Conservation (phyloP, 2,888 invertebrate genomes). For the Sussaba pulchella region DNA sequence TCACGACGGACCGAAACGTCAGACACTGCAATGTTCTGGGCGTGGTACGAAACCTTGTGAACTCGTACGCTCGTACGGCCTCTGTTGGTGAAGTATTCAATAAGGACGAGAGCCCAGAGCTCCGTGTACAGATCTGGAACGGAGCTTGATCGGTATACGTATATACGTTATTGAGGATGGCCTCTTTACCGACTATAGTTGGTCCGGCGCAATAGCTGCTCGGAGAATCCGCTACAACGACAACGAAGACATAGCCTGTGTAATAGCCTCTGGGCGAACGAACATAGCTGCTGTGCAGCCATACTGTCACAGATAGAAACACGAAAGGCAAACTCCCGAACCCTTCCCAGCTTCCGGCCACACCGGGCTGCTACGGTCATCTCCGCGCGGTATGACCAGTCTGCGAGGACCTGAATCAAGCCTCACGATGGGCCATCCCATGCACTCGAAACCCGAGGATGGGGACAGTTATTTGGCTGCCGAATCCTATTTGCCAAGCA, state of each 20-base stretch:
- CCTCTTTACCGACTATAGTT: neutral
- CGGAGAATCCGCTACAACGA: conserved; percentile 22
- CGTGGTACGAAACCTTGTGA: neutral
- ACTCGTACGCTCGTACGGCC: neutral
- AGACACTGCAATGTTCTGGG: neutral
- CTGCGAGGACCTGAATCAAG: conserved; percentile 34
- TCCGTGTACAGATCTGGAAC: neutral
- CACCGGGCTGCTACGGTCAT: conserved; percentile 17
- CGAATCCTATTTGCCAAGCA: conserved; percentile 78
- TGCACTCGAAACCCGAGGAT: conserved; percentile 14
- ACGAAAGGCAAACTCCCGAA: conserved; percentile 13
- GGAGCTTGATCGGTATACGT: neutral
- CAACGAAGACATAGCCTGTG: conserved; percentile 1
- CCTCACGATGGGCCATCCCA: conserved; percentile 35
- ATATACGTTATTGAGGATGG: conserved; percentile 1
- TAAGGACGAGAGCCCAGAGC: neutral
- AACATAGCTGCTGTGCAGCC: neutral
- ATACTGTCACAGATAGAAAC: conserved; percentile 9
- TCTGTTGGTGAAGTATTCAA: conserved; percentile 1
- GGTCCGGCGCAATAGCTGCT: neutral
- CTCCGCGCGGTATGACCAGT: conserved; percentile 18
- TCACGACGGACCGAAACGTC: conserved; percentile 7
- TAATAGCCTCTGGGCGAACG: neutral
- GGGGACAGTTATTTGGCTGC: conserved; percentile 74
- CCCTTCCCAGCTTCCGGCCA: neutral